Conservation (phyloP, 2,888 invertebrate genomes). For the Suillia variegata region DNA sequence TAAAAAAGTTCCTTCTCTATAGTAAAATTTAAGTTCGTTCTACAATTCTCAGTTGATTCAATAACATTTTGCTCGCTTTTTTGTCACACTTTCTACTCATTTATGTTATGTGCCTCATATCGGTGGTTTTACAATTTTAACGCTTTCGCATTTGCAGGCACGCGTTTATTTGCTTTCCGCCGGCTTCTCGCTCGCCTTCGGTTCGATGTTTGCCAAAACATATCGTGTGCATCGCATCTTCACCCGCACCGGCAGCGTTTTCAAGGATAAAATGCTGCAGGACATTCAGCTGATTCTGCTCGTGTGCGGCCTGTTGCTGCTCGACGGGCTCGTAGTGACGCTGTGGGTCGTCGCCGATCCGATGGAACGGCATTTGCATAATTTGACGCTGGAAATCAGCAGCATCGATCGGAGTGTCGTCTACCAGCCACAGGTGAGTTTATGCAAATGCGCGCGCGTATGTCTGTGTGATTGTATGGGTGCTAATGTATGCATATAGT, state of each 20-base stretch:
- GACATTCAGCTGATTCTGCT: constrained; percentile 87
- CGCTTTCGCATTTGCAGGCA: too few relatives aligned
- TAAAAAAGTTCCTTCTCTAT: too few relatives aligned
- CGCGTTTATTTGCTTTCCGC: constrained; percentile 87
- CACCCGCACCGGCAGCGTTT: constrained; percentile 81
- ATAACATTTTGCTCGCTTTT: too few relatives aligned
- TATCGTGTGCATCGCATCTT: constrained; percentile 92
- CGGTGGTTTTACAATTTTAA: too few relatives aligned
- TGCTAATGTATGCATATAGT: not conserved
- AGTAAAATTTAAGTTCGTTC: not conserved
- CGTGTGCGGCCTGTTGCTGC: constrained; percentile 79
- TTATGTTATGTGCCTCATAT: too few relatives aligned
- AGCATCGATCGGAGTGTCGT: constrained; percentile 78
- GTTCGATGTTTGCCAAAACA: constrained; percentile 94
- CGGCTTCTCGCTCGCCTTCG: constrained; percentile 89
- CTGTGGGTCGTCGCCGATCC: constrained; percentile 87
- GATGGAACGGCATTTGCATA: constrained; percentile 82
- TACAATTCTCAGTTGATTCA: not conserved
- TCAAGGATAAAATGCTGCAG: constrained; percentile 87
- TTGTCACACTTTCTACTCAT: too few relatives aligned
- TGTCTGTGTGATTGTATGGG: constrained; percentile 4
- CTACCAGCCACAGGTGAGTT: constrained; percentile 80
- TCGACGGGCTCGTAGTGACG: constrained; percentile 82
- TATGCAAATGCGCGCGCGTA: not conserved
- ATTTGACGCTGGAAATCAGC: constrained; percentile 80